These are phyloP conservation scores for Daboia siamensis DNA, from an alignment of 2,113 vertebrate genomes.

Conservation along the genomic window DNA sequence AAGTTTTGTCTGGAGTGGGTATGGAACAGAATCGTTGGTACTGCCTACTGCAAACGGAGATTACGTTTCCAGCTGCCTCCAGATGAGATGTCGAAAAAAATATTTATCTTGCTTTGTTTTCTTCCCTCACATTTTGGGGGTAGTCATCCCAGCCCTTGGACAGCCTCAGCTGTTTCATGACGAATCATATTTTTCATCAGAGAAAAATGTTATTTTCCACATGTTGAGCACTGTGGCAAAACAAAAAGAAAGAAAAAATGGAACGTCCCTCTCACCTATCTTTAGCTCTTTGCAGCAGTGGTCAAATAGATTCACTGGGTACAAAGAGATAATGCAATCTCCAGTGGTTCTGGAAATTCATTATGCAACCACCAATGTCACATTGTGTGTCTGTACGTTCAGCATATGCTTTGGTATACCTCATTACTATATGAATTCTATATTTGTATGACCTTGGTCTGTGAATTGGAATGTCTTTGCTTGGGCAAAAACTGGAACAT, in stretches of 20 bases:
- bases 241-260: not conserved
- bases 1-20: not conserved
- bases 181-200: not conserved
- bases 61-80: not conserved
- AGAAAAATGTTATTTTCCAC: not conserved
- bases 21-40: not conserved
- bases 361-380: not conserved
- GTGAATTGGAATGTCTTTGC: not conserved
- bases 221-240: not conserved
- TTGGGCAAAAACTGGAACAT: not conserved
- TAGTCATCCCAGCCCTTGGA: not conserved
- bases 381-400: not conserved
- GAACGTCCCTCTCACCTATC: not conserved
- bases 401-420: not conserved
- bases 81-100: no score
- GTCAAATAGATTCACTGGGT: not conserved
- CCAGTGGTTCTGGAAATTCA: not conserved
- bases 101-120: not conserved
- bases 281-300: not conserved
- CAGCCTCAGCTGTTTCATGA: not conserved
- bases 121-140: not conserved
- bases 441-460: not conserved
- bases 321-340: not conserved
- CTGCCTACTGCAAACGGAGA: not conserved
- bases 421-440: not conserved